A percentile compares a stretch with the other conserved stretches of the same genome.
Conservation (phyloP, 2,113 vertebrate genomes). For the Gallinago media region DNA sequence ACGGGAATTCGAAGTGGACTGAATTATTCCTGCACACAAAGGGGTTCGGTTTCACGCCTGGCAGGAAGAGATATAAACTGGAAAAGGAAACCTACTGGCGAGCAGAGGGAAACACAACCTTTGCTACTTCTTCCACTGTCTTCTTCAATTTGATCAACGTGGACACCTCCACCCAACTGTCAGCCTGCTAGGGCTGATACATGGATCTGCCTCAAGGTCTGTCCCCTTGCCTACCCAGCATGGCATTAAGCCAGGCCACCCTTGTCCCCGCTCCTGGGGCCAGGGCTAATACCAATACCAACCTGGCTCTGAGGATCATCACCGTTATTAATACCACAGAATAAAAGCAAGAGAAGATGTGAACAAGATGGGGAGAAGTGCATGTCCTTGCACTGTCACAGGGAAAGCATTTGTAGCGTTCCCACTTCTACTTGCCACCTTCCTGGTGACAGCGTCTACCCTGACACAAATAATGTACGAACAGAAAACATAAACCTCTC, state of each 20-base stretch:
- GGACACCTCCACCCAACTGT: not conserved
- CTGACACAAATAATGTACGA: not conserved
- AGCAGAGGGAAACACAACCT: not conserved
- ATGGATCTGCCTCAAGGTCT: fast-evolving
- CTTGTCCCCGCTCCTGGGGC: not conserved
- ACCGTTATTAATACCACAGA: not conserved
- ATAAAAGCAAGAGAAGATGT: not conserved
- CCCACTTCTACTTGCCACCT: not conserved
- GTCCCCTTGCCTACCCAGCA: not conserved
- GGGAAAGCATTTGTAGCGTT: not conserved
- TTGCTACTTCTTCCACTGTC: not conserved
- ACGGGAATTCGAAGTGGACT: not conserved
- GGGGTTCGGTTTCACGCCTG: not conserved
- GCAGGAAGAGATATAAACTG: not conserved
- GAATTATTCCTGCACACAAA: not conserved
- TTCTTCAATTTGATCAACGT: not conserved
- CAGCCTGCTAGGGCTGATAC: not conserved
- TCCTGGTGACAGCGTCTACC: not conserved
- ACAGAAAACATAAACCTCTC: not conserved
- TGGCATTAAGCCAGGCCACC: not conserved
- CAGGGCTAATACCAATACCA: not conserved
- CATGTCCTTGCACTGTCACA: not conserved
- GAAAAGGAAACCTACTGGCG: not conserved
- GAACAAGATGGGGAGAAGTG: not conserved
- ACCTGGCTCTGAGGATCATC: not conserved